Evolutionary conservation across 1,140 invertebrate species (phyloP).

Genomic region (Cotesia glomerata): DNA sequence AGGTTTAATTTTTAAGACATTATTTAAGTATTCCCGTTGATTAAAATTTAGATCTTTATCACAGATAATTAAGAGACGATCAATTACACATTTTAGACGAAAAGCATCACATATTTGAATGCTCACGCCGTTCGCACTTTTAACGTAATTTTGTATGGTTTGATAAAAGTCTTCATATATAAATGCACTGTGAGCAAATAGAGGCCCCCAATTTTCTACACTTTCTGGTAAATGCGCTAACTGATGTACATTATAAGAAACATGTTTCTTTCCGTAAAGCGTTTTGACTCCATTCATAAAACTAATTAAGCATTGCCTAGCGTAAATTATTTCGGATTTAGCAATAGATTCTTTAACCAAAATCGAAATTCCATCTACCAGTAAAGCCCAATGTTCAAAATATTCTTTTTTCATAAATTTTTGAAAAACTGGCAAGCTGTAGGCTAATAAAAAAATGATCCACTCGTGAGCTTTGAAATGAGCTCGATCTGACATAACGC

Average conservation of each 20-base stretch:
- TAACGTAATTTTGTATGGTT: background rate
- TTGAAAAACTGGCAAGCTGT: conserved; percentile 28
- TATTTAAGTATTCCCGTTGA: no score
- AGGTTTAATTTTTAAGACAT: no score
- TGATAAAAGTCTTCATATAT: background rate
- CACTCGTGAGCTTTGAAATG: conserved; percentile 41
- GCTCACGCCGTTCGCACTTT: background rate
- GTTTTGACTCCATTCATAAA: conserved; percentile 23
- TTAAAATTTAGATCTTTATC: no score
- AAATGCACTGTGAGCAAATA: conserved; percentile 29
- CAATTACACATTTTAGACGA: background rate
- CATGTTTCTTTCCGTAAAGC: conserved; percentile 28
- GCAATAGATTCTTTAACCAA: conserved; percentile 17
- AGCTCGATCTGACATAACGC: conserved; percentile 18
- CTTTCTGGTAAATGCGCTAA: conserved; percentile 28
- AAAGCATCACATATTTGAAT: background rate
- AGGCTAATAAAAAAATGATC: conserved; percentile 29
- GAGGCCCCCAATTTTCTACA: conserved; percentile 34
- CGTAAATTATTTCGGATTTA: conserved; percentile 14
- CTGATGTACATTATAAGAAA: conserved; percentile 32
- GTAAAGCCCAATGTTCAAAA: conserved; percentile 31
- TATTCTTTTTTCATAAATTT: conserved; percentile 7
- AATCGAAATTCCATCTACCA: conserved; percentile 27
- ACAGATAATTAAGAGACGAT: background rate
- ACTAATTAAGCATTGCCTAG: conserved; percentile 14